Conservation (phyloP, 2,797 vertebrate species). For the Urophycis tenuis region DNA sequence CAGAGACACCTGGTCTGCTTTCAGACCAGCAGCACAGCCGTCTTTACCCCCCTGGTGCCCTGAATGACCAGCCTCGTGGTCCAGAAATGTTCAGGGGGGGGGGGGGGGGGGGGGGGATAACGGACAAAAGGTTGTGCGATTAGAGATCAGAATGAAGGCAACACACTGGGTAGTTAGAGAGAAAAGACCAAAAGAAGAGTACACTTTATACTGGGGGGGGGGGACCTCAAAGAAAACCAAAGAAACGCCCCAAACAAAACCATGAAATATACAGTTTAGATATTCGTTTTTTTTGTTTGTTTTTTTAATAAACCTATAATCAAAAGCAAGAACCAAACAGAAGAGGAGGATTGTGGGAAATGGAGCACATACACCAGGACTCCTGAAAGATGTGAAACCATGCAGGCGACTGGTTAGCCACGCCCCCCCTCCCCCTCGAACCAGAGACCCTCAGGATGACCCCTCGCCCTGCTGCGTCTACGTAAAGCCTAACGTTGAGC, state of each 20-base stretch:
- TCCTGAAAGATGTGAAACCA: conserved; percentile 34
- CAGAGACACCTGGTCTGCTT: neutral
- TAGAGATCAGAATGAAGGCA: neutral
- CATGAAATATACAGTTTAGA: conserved; percentile 11
- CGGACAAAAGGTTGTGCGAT: neutral
- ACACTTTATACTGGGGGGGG: conserved; percentile 2
- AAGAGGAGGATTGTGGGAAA: conserved; percentile 13
- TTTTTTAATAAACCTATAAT: conserved; percentile 7
- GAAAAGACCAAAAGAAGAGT: neutral
- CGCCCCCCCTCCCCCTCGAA: conserved; percentile 10
- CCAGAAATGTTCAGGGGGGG: neutral
- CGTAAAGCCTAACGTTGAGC: conserved; percentile 59
- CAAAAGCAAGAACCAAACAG: conserved; percentile 18
- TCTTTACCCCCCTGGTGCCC: neutral
- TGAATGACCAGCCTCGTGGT: neutral
- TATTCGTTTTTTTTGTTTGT: conserved; percentile 10
- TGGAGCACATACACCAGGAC: conserved; percentile 30
- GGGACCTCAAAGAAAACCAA: neutral
- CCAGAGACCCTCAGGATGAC: no score
- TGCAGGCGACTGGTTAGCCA: conserved; percentile 36
- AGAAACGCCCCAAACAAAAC: neutral
- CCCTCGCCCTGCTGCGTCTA: conserved; percentile 27
- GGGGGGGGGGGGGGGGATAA: neutral
- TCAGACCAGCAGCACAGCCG: no score
- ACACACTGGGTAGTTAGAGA: conserved; percentile 6